These are phyloP conservation scores for Polypedilum vanderplanki DNA, from an alignment of 1,140 invertebrate genomes.

Conservation along the genomic window DNA sequence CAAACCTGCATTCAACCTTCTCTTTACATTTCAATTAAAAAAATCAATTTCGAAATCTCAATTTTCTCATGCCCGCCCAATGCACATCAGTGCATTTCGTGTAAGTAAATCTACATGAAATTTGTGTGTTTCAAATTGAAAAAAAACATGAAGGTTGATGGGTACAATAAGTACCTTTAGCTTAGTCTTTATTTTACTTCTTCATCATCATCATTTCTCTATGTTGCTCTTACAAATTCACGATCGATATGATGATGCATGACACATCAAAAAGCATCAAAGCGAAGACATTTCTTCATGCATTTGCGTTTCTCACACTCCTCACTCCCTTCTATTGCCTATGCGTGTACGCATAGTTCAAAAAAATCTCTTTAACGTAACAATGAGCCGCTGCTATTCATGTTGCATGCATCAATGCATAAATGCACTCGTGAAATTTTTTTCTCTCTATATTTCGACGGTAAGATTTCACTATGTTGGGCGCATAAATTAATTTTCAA, in stretches of 20 bases:
- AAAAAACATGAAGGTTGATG: background rate
- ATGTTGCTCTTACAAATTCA: background rate
- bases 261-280: conserved; percentile 26
- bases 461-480: conserved; percentile 11
- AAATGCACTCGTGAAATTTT: conserved; percentile 9
- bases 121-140: background rate
- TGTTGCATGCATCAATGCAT: conserved; percentile 26
- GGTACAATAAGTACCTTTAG: no score
- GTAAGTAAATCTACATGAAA: no score
- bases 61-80: no score
- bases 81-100: no score
- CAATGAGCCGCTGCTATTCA: background rate
- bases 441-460: background rate
- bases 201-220: no score
- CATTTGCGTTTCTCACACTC: background rate
- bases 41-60: no score
- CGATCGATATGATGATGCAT: conserved; percentile 16
- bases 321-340: background rate
- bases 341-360: background rate
- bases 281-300: background rate
- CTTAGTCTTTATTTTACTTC: no score
- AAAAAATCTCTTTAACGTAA: background rate
- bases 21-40: no score
- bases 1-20: no score
- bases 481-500: conserved; percentile 28